phyloP scores from a whole-genome alignment of 92 coral and sea anemone species.

The Paragorgia papillata region DNA sequence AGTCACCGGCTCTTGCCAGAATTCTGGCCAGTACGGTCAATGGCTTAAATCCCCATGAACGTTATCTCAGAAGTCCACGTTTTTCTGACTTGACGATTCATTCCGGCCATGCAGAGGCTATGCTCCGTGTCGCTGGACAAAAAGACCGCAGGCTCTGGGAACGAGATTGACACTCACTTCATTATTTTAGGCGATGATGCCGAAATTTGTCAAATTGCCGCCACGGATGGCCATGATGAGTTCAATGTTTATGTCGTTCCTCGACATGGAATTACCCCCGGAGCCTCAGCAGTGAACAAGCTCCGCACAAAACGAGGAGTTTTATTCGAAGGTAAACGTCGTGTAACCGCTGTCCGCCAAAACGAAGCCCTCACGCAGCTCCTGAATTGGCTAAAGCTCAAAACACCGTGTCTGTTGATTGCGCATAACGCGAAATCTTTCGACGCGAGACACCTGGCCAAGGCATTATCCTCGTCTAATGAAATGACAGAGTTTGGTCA shows the following conservation, averaged over 20 bases:
- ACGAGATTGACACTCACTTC: too few relatives aligned
- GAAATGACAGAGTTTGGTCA: slow-evolving; percentile 36
- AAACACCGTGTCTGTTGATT: slow-evolving; percentile 54
- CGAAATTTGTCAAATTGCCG: slow-evolving; percentile 65
- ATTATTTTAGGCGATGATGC: slow-evolving; percentile 52
- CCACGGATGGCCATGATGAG: slow-evolving; percentile 57
- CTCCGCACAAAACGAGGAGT: slow-evolving; percentile 53
- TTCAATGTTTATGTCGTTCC: slow-evolving; percentile 58
- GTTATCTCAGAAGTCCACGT: too few relatives aligned
- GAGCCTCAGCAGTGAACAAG: slow-evolving; percentile 65
- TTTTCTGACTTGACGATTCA: too few relatives aligned
- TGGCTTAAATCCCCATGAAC: too few relatives aligned
- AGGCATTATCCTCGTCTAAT: slow-evolving; percentile 38
- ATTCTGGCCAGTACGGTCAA: too few relatives aligned
- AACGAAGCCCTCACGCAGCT: slow-evolving; percentile 30
- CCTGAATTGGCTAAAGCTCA: slow-evolving; percentile 50
- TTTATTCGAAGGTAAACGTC: slow-evolving; percentile 56
- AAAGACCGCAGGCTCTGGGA: too few relatives aligned
- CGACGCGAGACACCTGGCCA: slow-evolving; percentile 56
- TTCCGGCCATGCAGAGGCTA: too few relatives aligned
- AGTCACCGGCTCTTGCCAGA: too few relatives aligned
- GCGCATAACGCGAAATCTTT: slow-evolving; percentile 63
- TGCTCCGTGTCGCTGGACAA: too few relatives aligned
- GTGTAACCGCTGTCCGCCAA: slow-evolving; percentile 50
- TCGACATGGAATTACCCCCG: slow-evolving; percentile 38